Evolutionary conservation across 2,888 invertebrate genomes (phyloP).

Genomic region (Coenonympha arcania): DNA sequence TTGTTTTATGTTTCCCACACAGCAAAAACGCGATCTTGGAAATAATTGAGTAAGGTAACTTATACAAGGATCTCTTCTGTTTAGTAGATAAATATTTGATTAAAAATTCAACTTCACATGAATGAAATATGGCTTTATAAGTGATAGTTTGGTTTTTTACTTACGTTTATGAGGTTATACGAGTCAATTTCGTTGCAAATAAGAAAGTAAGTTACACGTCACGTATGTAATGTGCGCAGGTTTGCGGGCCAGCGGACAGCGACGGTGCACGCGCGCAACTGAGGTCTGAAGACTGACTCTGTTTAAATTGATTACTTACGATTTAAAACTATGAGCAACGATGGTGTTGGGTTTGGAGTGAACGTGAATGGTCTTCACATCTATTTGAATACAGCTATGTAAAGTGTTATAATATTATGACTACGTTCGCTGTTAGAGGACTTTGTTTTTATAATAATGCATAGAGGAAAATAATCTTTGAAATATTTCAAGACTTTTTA

Average conservation of each 20-base stretch:
- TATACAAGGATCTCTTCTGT: background rate
- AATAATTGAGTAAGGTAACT: background rate
- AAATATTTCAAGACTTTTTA: too few species aligned
- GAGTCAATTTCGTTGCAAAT: background rate
- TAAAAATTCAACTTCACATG: background rate
- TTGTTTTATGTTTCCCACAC: background rate
- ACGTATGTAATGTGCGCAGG: background rate
- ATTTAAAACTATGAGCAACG: background rate
- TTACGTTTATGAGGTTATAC: background rate
- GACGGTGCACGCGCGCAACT: background rate
- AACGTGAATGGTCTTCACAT: background rate
- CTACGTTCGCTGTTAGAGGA: too few species aligned
- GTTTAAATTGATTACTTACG: slow-evolving; percentile 1
- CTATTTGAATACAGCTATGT: too few species aligned
- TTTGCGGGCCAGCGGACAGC: background rate
- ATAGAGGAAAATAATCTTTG: too few species aligned
- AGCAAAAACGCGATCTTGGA: background rate
- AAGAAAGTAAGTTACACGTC: background rate
- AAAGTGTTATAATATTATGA: too few species aligned
- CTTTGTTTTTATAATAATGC: too few species aligned
- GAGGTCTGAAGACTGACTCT: background rate
- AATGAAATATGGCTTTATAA: background rate
- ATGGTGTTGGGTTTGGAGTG: too few species aligned
- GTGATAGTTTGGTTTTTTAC: background rate
- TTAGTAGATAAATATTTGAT: background rate